Evolutionary conservation across 2,888 invertebrate species (phyloP), one percentile per base, ranked within the genome.

Genomic region (Diogma glabrata): DNA sequence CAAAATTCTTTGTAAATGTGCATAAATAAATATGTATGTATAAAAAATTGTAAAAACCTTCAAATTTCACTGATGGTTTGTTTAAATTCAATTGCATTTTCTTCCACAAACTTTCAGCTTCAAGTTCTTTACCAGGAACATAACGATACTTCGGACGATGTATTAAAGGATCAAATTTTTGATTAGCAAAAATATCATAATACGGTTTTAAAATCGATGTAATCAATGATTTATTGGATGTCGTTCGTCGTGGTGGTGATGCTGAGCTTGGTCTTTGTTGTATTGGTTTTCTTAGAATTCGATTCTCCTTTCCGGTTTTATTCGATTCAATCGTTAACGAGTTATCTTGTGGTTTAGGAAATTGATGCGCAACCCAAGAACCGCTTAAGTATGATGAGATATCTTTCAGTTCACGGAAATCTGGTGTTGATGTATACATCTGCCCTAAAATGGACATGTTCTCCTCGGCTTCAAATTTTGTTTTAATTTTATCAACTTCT

Each of bases 361-460:
- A 86, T 58, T 77, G 78, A 65, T 89, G 89, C 0, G 89, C 87
- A 30, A 83, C 77, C 88, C 89, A 89, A 7, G 82, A 75, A 2
- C 85, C 87, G 0, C 82, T 78, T 54, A 89, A 67, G 66, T 87
- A 87, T 0, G 86, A 84, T 1, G 86, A 82, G 49, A 88, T 84
- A 59, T 87, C 84, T 9, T 81, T 75, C 2, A 87, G 70, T 61
- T 88, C 87, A 57, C 82, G 78, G 17, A 89, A 75, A 60, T 86
- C 84, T 3, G 89, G 89, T 30, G 84, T 81, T 2, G 88, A 89
- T 1, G 86, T 82, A 61, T 85, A 88, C 76, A 82, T 84, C 59
- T 85, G 82, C 1, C 86, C 86, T 24, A 86, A 67, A 20, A 87
- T 67, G 2, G 86, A 85, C 43, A 76, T 69, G 1, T 62, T 59